Percentiles rank a stretch among this genome's conserved stretches.
Evolutionary conservation across 2,888 invertebrate species (phyloP).

Genomic region (Arge pagana): DNA sequence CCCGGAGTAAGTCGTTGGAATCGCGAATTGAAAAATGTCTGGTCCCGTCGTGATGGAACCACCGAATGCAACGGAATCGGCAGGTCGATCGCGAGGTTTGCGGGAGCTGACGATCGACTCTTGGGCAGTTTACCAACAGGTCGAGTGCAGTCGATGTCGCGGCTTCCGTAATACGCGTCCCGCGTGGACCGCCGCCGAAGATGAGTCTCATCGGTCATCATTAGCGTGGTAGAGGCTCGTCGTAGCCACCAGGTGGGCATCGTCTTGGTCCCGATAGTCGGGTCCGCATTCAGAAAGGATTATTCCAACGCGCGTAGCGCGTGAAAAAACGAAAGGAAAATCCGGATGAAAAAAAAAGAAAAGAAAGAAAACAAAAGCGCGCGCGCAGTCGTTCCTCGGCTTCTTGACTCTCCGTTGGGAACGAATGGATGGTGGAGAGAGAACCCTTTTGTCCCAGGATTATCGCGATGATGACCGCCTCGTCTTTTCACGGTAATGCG

Average conservation of each 20-base stretch:
- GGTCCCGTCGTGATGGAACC: too few relatives aligned
- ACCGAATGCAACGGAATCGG: too few relatives aligned
- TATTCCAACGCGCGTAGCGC: conserved; percentile 11
- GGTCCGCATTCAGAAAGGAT: conserved; percentile 14
- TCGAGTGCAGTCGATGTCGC: background rate
- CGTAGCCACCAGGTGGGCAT: conserved; percentile 15
- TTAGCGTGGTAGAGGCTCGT: conserved; percentile 15
- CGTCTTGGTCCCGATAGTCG: conserved; percentile 7
- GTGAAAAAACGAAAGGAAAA: too few relatives aligned
- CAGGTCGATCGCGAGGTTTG: too few relatives aligned
- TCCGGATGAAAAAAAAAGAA: too few relatives aligned
- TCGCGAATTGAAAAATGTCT: too few relatives aligned
- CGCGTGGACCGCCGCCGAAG: conserved; percentile 9
- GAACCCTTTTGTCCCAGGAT: conserved; percentile 36
- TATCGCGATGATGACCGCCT: conserved; percentile 34
- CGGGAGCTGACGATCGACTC: too few relatives aligned
- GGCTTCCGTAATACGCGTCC: conserved; percentile 11
- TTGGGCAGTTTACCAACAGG: background rate
- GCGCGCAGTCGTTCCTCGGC: background rate
- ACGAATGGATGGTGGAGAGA: conserved; percentile 14
- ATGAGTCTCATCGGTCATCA: conserved; percentile 23
- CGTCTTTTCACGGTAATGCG: conserved; percentile 33
- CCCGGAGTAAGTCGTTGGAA: too few relatives aligned
- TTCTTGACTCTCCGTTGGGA: background rate
- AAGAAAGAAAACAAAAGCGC: too few relatives aligned